phyloP scores from a whole-genome alignment of 2,113 vertebrate genomes.

The Myotis brandtii region DNA sequence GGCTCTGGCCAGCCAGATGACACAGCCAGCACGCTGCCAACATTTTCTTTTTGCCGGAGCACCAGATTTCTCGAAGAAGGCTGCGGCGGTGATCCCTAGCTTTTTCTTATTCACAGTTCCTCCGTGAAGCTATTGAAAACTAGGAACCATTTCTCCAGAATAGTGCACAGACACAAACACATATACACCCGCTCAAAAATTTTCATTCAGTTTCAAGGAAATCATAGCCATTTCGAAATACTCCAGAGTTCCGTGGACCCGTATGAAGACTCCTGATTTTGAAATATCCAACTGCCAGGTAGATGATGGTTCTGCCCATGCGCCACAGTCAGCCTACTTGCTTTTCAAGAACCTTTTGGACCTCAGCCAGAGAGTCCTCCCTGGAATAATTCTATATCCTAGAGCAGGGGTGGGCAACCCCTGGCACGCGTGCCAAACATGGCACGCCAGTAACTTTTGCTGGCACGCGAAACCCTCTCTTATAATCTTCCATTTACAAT shows the following conservation, averaged over 20 bases:
- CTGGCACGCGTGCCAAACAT: too few relatives aligned
- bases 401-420: not conserved
- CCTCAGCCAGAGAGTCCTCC: not conserved
- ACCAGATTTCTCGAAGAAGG: slow-evolving; percentile 72
- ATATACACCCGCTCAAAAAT: not conserved
- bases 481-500: too few relatives aligned
- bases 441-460: too few relatives aligned
- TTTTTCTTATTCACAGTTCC: not conserved
- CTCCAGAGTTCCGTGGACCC: not conserved
- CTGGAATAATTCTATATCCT: not conserved
- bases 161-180: not conserved
- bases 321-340: not conserved
- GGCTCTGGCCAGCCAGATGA: slow-evolving; percentile 68
- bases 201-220: slow-evolving; percentile 31
- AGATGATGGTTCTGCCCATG: not conserved
- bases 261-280: not conserved
- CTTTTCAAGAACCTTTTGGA: slow-evolving; percentile 36
- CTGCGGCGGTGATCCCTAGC: slow-evolving; percentile 34
- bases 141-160: not conserved
- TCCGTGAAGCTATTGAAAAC: slow-evolving; percentile 55
- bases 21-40: slow-evolving; percentile 67
- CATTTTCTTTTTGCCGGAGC: slow-evolving; percentile 64
- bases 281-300: not conserved
- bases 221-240: not conserved
- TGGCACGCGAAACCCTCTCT: too few relatives aligned